Base-by-base conservation (phyloP, 2,888 invertebrate genomes). In the Aplocera efformata region DNA sequence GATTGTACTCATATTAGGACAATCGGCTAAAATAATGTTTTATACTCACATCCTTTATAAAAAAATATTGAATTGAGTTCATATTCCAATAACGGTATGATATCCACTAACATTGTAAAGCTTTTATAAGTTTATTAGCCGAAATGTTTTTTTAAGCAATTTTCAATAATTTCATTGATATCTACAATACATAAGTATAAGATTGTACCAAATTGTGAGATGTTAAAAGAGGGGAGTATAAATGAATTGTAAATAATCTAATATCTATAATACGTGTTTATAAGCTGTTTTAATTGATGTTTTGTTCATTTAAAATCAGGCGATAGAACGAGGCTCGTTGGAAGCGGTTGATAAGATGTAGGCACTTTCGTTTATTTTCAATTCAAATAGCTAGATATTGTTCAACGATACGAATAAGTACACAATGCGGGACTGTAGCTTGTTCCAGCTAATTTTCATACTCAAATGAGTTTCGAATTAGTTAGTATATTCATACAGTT, bases 181-280 rank as follows among this genome's bases (percentile, higher is more conserved):
- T 48, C 28, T 48, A 48, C 32, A 43, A 34, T 49, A 46, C n/a
- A n/a, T n/a, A n/a, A 47, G 32, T 55, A 32, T 55, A 55, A 55
- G 55, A 52, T 50, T 56, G 78, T 71, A 81, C 76, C 79, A 78
- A 79, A 59, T 56, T 58, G 62, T 68, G 63, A 63, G 61, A 68
- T 58, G 59, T 71, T 63, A 58, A 68, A 67, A 68, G 67, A 67
- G 10, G 31, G 64, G 67, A 60, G 55, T 64, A 11, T 80, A 78
- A 79, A 73, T 60, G 63, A 73, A 70, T 70, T 84, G 84, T 84
- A 84, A 79, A 84, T 84, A 79, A 67, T 70, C 56, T 72, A 68
- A 70, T 69, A 69, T 75, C 63, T 74, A 78, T 62, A 64, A 73
- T 76, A 74, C 72, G 74, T 81, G 80, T 79, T 79, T 78, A 58